phyloP scores from a whole-genome alignment of 1,140 invertebrate species.

The Apis florea region DNA sequence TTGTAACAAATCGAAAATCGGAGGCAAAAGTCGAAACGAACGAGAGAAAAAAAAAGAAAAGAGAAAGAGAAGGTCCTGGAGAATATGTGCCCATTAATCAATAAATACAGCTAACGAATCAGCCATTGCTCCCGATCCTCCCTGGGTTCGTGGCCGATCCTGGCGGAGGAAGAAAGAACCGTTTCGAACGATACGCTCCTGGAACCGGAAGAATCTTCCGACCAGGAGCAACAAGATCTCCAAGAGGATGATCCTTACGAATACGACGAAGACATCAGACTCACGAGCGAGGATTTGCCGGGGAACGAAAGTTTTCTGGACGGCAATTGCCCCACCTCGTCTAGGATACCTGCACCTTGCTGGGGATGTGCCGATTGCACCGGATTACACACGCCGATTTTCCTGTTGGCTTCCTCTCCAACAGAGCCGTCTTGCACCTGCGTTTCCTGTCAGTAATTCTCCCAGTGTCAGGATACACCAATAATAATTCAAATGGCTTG shows the following conservation, averaged over 20 bases:
- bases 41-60: background rate
- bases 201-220: constrained; percentile 53
- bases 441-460: constrained; percentile 69
- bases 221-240: constrained; percentile 49
- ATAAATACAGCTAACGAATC: constrained; percentile 50
- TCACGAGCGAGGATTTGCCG: constrained; percentile 16
- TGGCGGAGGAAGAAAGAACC: constrained; percentile 58
- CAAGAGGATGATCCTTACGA: constrained; percentile 81
- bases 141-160: constrained; percentile 54
- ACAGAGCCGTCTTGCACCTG: constrained; percentile 72
- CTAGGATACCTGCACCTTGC: constrained; percentile 60
- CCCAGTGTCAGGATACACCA: background rate
- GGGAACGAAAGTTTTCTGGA: constrained; percentile 13
- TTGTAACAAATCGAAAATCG: too few relatives aligned
- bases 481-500: constrained; percentile 18
- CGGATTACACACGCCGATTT: constrained; percentile 67
- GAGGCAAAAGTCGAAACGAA: too few relatives aligned
- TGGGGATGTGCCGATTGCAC: constrained; percentile 67
- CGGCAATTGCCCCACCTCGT: constrained; percentile 44
- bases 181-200: constrained; percentile 39
- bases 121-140: constrained; percentile 48
- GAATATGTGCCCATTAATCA: background rate
- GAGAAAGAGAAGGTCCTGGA: constrained; percentile 29
- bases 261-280: constrained; percentile 80
- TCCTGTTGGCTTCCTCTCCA: constrained; percentile 73